Percentiles rank a stretch among this genome's conserved stretches.
These are phyloP conservation scores for Habropoda laboriosa DNA, from an alignment of 1,140 invertebrate species.

Conservation along the genomic window DNA sequence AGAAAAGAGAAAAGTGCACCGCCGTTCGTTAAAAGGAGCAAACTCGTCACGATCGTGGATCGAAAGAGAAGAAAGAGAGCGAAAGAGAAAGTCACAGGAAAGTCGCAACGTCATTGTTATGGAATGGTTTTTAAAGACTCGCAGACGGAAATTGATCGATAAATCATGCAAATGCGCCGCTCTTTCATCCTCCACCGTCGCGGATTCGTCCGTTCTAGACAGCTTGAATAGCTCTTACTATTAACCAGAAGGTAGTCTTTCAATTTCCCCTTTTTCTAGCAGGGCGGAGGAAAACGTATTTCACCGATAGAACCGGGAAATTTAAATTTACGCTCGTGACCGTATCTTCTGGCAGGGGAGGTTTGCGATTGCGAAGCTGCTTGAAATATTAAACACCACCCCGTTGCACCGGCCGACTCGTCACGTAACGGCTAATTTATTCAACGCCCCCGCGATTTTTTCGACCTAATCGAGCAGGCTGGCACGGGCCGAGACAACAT, in stretches of 20 bases:
- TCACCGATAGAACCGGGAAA: neutral
- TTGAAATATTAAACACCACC: neutral
- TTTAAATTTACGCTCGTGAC: neutral
- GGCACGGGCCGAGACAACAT: slow-evolving; percentile 43
- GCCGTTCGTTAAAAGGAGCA: neutral
- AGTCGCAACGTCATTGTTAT: slow-evolving; percentile 56
- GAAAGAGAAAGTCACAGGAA: neutral
- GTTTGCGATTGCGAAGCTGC: neutral
- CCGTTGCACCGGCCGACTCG: neutral
- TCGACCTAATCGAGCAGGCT: slow-evolving; percentile 11
- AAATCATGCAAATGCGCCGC: slow-evolving; percentile 26
- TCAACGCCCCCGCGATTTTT: slow-evolving; percentile 17
- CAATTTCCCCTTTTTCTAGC: neutral
- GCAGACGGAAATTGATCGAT: slow-evolving; percentile 24
- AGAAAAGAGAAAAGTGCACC: too few relatives aligned
- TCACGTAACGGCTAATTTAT: slow-evolving; percentile 54
- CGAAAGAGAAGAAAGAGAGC: neutral
- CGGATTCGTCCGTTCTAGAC: slow-evolving; percentile 1
- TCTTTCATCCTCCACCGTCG: neutral
- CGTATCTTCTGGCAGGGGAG: neutral
- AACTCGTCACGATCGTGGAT: neutral
- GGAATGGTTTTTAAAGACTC: slow-evolving; percentile 38
- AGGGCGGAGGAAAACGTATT: neutral
- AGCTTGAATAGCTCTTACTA: neutral
- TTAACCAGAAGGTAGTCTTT: slow-evolving; percentile 3